A percentile compares a stretch with the other conserved stretches of the same genome.
Evolutionary conservation across 2,797 vertebrate species (phyloP).

Genomic region (Percopsis omiscomaycus): DNA sequence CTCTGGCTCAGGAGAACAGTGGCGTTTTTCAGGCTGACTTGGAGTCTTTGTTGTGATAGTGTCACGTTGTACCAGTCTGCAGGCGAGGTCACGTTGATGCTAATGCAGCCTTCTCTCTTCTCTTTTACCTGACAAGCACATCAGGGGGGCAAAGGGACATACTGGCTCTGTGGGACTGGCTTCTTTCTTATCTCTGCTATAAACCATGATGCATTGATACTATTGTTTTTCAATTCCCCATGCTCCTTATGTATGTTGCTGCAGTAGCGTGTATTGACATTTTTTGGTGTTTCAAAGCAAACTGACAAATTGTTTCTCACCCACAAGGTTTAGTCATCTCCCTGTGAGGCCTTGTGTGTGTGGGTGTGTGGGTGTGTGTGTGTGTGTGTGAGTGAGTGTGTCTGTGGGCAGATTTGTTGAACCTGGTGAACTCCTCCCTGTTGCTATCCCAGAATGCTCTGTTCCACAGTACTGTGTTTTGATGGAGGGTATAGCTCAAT

Average conservation of each 20-base stretch:
- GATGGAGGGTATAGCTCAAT: not conserved
- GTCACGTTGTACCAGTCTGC: constrained; percentile 58
- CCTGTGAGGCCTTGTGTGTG: constrained; percentile 25
- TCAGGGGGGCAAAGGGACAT: constrained; percentile 35
- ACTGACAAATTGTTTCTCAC: constrained; percentile 35
- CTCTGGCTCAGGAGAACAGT: constrained; percentile 12
- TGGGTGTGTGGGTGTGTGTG: not conserved
- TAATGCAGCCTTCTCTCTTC: constrained; percentile 35
- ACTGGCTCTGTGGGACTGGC: constrained; percentile 7
- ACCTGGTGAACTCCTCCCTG: constrained; percentile 27
- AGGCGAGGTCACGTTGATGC: constrained; percentile 35
- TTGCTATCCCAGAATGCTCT: constrained; percentile 11
- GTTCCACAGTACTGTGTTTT: not conserved
- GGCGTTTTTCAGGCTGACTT: constrained; percentile 35
- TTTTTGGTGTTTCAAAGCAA: constrained; percentile 18
- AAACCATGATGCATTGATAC: not conserved
- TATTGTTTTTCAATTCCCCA: constrained; percentile 1
- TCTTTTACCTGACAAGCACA: constrained; percentile 48
- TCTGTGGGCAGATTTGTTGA: constrained; percentile 46
- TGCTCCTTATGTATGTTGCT: not conserved
- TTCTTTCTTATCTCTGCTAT: not conserved
- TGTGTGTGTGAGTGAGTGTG: not conserved
- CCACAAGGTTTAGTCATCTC: constrained; percentile 34
- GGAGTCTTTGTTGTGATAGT: constrained; percentile 58
- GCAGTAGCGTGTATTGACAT: constrained; percentile 7